Percentiles rank a stretch among this genome's conserved stretches.
Evolutionary conservation across 2,797 vertebrate genomes (phyloP).

Genomic region (Somateria mollissima): DNA sequence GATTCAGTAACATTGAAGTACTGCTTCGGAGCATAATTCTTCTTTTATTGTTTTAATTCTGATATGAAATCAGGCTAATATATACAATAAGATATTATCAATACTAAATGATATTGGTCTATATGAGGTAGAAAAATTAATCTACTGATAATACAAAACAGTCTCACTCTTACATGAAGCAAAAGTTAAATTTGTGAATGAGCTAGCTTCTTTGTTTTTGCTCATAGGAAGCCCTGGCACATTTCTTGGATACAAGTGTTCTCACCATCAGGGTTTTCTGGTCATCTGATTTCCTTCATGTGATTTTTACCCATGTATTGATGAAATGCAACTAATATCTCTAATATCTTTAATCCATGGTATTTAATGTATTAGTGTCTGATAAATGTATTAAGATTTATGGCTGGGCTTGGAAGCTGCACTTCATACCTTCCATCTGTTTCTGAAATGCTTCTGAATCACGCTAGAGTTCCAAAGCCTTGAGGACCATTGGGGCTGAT

Average conservation of each 20-base stretch:
- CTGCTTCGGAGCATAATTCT: neutral
- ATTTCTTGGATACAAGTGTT: neutral
- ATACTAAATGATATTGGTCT: neutral
- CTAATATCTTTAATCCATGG: neutral
- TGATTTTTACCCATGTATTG: neutral
- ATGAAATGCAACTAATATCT: neutral
- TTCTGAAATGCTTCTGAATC: neutral
- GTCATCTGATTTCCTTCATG: neutral
- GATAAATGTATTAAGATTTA: neutral
- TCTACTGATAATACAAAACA: neutral
- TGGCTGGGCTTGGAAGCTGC: neutral
- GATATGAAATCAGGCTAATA: neutral
- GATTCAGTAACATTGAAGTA: neutral
- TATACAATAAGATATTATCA: neutral
- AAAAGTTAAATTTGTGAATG: neutral
- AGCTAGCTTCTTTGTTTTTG: neutral
- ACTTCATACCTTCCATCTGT: neutral
- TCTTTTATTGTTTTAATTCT: neutral
- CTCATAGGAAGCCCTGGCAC: neutral
- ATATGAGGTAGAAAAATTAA: neutral
- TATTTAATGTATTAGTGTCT: neutral
- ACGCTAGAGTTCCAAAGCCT: neutral
- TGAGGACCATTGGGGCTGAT: neutral
- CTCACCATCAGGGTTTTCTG: neutral
- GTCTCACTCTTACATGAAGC: neutral